These are phyloP conservation scores for Eidolon dupreanum DNA, from an alignment of 2,797 vertebrate genomes.

Conservation along the genomic window DNA sequence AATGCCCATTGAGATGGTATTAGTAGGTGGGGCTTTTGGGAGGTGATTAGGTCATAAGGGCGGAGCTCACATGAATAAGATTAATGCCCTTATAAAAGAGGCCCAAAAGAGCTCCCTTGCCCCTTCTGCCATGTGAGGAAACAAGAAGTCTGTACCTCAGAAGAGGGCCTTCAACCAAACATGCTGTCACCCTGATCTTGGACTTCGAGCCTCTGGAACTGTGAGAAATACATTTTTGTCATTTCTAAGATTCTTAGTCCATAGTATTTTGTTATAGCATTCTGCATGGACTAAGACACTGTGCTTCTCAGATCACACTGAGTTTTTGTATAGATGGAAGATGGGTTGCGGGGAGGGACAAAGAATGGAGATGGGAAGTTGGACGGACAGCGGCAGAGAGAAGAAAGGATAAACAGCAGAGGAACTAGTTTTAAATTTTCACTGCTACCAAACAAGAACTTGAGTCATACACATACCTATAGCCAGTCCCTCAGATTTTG, in stretches of 20 bases:
- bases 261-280: background rate
- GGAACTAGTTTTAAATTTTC: background rate
- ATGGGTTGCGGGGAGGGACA: background rate
- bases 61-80: background rate
- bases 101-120: background rate
- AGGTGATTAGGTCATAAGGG: background rate
- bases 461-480: background rate
- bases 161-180: background rate
- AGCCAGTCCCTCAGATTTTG: background rate
- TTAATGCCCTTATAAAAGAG: background rate
- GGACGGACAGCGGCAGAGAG: background rate
- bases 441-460: background rate
- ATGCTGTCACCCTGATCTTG: background rate
- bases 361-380: background rate
- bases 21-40: background rate
- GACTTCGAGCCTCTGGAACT: background rate
- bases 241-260: background rate
- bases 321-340: background rate
- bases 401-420: background rate
- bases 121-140: background rate
- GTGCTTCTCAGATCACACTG: background rate
- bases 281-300: background rate
- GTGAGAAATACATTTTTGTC: background rate
- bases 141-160: background rate
- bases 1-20: background rate